Evolutionary conservation across 2,113 vertebrate genomes (phyloP).

Genomic region (Gobiocypris rarus): DNA sequence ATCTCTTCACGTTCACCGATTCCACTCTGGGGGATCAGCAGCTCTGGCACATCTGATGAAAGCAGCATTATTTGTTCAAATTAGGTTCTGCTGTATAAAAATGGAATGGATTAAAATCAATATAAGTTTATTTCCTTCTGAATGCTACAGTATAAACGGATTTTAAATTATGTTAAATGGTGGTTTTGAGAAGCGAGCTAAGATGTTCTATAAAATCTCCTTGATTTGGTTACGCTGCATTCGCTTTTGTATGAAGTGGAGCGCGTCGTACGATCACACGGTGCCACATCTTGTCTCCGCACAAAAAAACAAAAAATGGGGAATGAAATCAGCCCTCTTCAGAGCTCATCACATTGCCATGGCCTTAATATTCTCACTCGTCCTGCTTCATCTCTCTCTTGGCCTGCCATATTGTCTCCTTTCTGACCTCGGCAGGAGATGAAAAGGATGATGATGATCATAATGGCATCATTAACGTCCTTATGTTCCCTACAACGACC

Average conservation of each 20-base stretch:
- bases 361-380: background rate
- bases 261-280: background rate
- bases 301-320: background rate
- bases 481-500: slow-evolving; percentile 16
- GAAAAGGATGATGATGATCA: slow-evolving; percentile 32
- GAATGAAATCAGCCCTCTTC: slow-evolving; percentile 16
- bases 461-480: slow-evolving; percentile 26
- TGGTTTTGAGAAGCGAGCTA: slow-evolving; percentile 5
- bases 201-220: slow-evolving; percentile 6
- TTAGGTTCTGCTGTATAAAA: slow-evolving; percentile 1
- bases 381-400: slow-evolving; percentile 22
- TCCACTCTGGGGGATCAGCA: background rate
- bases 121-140: slow-evolving; percentile 15
- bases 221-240: slow-evolving; percentile 14
- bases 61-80: slow-evolving; percentile 22
- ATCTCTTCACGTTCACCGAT: slow-evolving; percentile 14
- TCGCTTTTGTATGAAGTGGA: background rate
- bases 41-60: slow-evolving; percentile 16
- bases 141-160: slow-evolving; percentile 1
- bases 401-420: background rate
- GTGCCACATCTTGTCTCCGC: background rate
- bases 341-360: slow-evolving; percentile 4
- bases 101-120: slow-evolving; percentile 13
- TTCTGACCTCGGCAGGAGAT: slow-evolving; percentile 25
- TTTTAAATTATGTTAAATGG: slow-evolving; percentile 11